Conservation (phyloP, 2,888 invertebrate species). For the Alsophila aescularia region DNA sequence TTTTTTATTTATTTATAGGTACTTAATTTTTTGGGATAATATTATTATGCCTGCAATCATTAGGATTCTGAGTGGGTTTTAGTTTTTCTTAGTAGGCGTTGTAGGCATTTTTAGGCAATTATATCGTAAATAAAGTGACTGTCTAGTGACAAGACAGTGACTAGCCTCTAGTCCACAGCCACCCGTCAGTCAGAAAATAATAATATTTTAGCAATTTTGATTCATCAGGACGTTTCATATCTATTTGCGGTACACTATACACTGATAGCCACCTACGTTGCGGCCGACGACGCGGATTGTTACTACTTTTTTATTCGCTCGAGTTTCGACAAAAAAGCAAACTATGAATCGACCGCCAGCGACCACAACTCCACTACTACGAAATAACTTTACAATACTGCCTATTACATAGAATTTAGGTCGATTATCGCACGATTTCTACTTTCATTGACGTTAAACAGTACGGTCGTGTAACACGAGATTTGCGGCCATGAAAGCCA, state of each 20-base stretch:
- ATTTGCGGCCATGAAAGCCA: slow-evolving; percentile 79
- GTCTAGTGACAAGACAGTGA: background rate
- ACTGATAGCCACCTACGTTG: slow-evolving; percentile 69
- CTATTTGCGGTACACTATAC: slow-evolving; percentile 60
- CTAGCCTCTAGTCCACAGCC: no score
- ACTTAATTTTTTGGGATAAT: no score
- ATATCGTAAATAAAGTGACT: background rate
- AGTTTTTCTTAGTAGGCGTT: background rate
- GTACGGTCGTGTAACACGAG: slow-evolving; percentile 70
- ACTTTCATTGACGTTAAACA: slow-evolving; percentile 41
- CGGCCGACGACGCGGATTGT: slow-evolving; percentile 49
- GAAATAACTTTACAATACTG: slow-evolving; percentile 42
- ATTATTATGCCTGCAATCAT: no score
- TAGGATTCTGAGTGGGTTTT: background rate
- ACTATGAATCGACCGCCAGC: slow-evolving; percentile 72
- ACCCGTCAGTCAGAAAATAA: no score
- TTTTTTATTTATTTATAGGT: slow-evolving; percentile 27
- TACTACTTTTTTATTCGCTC: slow-evolving; percentile 66
- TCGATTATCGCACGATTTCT: slow-evolving; percentile 46
- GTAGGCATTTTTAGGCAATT: background rate
- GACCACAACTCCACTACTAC: slow-evolving; percentile 50
- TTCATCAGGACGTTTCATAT: slow-evolving; percentile 54
- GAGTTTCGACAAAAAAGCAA: slow-evolving; percentile 76
- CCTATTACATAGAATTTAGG: slow-evolving; percentile 47
- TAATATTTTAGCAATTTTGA: slow-evolving; percentile 51